Base-by-base conservation (phyloP, 2,888 invertebrate species). In the Hartigia nigra region DNA sequence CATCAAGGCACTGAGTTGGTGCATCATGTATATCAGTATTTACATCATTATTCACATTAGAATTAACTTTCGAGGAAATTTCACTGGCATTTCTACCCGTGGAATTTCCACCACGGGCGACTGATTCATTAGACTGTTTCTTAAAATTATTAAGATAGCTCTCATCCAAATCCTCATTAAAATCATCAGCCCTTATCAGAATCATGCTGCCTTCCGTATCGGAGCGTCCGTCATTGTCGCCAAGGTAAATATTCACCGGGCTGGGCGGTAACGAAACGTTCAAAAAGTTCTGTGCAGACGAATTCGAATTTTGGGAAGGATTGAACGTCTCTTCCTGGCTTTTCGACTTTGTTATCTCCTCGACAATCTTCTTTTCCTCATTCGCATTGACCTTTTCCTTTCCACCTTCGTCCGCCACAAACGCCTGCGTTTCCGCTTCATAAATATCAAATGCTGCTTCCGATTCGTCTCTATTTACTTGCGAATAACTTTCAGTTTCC, bases 401-500 rank as follows among this genome's bases (percentile, higher is more conserved):
- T 23, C 5, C 39, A 39, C 5, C 39, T 1, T 23, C 23, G 2
- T 0, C 23, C 31, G 9, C 4, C 4, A 72, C 14, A 31, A 72
- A 32, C 1, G 12, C 12, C 14, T 72, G 72, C 12, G 79, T 80
- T 31, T 69, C 76, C 14, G 55, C 72, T 11, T 81, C 78, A 69
- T 77, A 34, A 23, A 77, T 74, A 80, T 81, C 37, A 69, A 69
- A 31, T 0, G 31, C 2, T 32, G 72, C n/a, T 5, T 31, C 14
- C 72, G 72, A 72, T 32, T 72, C 31, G 14, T 12, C 35, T 70
- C 69, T 35, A 69, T 76, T 35, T 12, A 14, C 37, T 5, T 23
- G 55, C 0, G 76, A 35, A 14, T 75, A 74, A 14, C 37, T 75
- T 70, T 80, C 75, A 12, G 80, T 78, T 72, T 80, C 80, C 76